phyloP scores from a whole-genome alignment of 1,140 invertebrate species.

The Drosophila sp. region DNA sequence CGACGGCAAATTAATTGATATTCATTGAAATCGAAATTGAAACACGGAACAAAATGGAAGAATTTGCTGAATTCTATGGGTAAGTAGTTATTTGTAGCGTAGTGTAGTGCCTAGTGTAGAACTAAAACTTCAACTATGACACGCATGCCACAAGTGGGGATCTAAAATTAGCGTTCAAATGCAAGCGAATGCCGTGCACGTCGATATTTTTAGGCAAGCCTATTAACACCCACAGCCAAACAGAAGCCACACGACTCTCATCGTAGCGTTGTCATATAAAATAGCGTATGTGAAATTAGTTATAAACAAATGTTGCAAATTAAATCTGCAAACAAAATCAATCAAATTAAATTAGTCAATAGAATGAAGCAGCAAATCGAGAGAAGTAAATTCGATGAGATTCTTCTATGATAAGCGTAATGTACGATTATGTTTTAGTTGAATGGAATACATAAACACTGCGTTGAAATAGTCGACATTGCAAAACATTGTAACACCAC shows the following conservation, averaged over 20 bases:
- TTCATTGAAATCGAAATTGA: conserved; percentile 39
- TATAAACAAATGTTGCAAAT: conserved; percentile 54
- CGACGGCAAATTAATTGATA: conserved; percentile 40
- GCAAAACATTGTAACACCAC: no score
- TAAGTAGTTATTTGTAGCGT: conserved; percentile 19
- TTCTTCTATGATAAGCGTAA: neutral
- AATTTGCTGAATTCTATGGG: conserved; percentile 55
- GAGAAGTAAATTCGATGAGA: neutral
- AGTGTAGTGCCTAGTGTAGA: neutral
- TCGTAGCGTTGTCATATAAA: neutral
- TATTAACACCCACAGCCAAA: conserved; percentile 52
- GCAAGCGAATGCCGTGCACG: conserved; percentile 44
- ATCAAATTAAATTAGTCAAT: conserved; percentile 38
- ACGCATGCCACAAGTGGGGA: conserved; percentile 42
- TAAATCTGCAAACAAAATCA: conserved; percentile 47
- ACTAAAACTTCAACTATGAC: conserved; percentile 19
- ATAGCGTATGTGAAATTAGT: conserved; percentile 28
- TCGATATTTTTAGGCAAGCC: conserved; percentile 53
- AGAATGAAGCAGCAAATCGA: neutral
- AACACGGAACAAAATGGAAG: conserved; percentile 45
- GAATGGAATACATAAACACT: no score
- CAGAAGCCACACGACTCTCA: conserved; percentile 33
- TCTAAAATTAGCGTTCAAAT: conserved; percentile 63
- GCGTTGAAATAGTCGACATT: no score
- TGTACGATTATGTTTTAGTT: neutral